Evolutionary conservation across 2,888 invertebrate genomes (phyloP).

Genomic region (Acanthoscelides obtectus): DNA sequence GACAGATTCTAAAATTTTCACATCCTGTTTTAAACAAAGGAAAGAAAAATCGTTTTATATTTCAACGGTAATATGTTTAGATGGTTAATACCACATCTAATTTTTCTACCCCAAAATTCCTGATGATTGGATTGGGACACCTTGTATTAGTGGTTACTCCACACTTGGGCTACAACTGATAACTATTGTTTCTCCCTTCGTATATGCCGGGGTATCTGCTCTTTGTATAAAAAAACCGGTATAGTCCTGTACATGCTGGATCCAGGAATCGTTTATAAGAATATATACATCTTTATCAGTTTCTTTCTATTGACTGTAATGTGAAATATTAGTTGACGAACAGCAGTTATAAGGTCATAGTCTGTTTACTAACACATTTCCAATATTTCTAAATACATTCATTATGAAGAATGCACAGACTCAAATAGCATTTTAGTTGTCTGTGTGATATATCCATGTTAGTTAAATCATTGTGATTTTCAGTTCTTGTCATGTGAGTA

Average conservation of each 20-base stretch:
- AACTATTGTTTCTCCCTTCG: no score
- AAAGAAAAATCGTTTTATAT: no score
- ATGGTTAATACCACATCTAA: no score
- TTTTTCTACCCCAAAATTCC: no score
- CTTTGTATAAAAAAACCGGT: neutral
- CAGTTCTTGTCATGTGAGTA: neutral
- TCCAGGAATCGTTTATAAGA: neutral
- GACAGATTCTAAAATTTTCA: no score
- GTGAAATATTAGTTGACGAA: neutral
- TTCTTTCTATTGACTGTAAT: neutral
- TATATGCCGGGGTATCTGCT: no score
- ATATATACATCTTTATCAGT: neutral
- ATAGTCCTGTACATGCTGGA: neutral
- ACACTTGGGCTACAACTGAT: no score
- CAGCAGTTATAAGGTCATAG: neutral
- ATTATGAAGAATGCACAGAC: neutral
- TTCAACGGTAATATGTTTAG: no score
- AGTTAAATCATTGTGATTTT: neutral
- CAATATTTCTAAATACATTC: neutral
- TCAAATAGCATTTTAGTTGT: neutral
- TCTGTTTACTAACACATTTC: neutral
- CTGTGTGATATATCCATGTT: neutral
- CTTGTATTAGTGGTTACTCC: no score
- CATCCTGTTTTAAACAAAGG: no score
- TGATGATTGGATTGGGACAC: no score